Conservation (phyloP, 2,888 invertebrate species). For the Lycia hirtaria region DNA sequence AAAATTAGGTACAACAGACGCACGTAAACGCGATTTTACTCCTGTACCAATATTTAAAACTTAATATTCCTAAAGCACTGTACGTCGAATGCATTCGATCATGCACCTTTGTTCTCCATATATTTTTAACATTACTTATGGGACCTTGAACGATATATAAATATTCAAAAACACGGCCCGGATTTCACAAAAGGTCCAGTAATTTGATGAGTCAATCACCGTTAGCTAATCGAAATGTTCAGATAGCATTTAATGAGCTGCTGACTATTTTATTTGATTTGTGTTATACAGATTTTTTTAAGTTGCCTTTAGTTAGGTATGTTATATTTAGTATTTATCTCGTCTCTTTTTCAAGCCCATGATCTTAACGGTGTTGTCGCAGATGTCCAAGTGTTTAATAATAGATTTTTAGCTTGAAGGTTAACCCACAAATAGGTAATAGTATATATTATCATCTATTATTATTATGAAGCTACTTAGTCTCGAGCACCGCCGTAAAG, state of each 20-base stretch:
- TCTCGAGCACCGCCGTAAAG: too few relatives aligned
- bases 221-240: conserved; percentile 71
- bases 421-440: too few relatives aligned
- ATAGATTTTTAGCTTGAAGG: too few relatives aligned
- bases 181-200: conserved; percentile 67
- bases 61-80: conserved; percentile 22
- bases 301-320: too few relatives aligned
- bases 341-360: too few relatives aligned
- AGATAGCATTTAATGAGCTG: conserved; percentile 62
- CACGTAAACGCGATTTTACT: neutral
- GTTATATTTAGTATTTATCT: too few relatives aligned
- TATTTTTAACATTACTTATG: conserved; percentile 53
- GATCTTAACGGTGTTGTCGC: too few relatives aligned
- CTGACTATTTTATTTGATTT: neutral
- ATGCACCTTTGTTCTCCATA: conserved; percentile 48
- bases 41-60: conserved; percentile 7
- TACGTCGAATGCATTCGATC: conserved; percentile 39
- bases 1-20: neutral
- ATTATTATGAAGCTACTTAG: too few relatives aligned
- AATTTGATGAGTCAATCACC: conserved; percentile 64
- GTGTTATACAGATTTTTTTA: neutral
- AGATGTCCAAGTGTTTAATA: too few relatives aligned
- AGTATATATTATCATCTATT: too few relatives aligned
- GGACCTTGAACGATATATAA: conserved; percentile 69
- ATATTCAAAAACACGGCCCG: conserved; percentile 67